These are phyloP conservation scores for Zeugodacus cucurbitae DNA, from an alignment of 1,140 invertebrate genomes.

Conservation along the genomic window DNA sequence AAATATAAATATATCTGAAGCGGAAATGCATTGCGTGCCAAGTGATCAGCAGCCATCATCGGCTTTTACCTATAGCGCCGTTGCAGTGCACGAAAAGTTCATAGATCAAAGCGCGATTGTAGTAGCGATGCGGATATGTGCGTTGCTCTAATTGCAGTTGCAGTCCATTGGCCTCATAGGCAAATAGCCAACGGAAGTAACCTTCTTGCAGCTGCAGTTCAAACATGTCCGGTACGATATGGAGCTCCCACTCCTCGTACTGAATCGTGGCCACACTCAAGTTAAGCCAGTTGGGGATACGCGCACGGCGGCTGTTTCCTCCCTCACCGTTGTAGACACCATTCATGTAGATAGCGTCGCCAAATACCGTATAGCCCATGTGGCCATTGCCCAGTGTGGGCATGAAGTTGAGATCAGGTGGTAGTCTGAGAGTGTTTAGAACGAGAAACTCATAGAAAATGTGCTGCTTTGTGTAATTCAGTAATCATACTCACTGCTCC, in stretches of 20 bases:
- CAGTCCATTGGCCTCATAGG: slow-evolving; percentile 43
- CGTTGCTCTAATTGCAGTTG: slow-evolving; percentile 62
- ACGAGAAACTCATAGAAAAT: neutral
- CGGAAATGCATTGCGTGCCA: neutral
- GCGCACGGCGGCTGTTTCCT: slow-evolving; percentile 69
- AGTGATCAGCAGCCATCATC: neutral
- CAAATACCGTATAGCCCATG: slow-evolving; percentile 70
- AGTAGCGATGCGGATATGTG: slow-evolving; percentile 70
- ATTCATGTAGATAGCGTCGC: slow-evolving; percentile 71
- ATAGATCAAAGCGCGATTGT: slow-evolving; percentile 70
- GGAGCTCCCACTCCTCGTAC: slow-evolving; percentile 66
- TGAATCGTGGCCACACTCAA: slow-evolving; percentile 54
- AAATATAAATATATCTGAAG: neutral
- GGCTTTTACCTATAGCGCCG: neutral
- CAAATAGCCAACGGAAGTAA: slow-evolving; percentile 49
- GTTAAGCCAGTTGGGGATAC: slow-evolving; percentile 71
- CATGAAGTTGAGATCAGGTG: slow-evolving; percentile 69
- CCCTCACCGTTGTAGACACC: slow-evolving; percentile 69
- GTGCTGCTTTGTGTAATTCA: neutral
- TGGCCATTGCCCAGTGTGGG: slow-evolving; percentile 71
- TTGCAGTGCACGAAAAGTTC: slow-evolving; percentile 62
- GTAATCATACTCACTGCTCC: neutral
- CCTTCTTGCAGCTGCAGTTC: slow-evolving; percentile 54
- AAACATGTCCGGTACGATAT: slow-evolving; percentile 51
- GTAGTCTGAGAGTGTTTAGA: slow-evolving; percentile 61